phyloP scores from a whole-genome alignment of 2,797 vertebrate species.

The Pangasius mekongensis region DNA sequence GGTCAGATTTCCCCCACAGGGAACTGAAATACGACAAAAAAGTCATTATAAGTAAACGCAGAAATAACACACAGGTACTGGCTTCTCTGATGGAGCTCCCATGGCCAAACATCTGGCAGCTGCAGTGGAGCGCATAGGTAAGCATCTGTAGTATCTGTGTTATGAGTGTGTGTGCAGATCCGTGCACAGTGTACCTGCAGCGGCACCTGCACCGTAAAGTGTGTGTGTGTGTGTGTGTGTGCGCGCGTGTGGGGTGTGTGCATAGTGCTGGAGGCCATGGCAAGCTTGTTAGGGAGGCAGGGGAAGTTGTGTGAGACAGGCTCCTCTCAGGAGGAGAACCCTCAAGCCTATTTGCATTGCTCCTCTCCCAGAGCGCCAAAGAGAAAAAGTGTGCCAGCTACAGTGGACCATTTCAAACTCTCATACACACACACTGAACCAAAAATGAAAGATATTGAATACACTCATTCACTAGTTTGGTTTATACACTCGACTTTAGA shows the following conservation, averaged over 20 bases:
- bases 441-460: neutral
- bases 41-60: conserved; percentile 57
- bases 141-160: conserved; percentile 48
- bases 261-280: conserved; percentile 41
- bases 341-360: conserved; percentile 35
- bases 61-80: conserved; percentile 42
- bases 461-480: neutral
- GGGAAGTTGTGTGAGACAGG: conserved; percentile 40
- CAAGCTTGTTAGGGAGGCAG: conserved; percentile 52
- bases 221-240: conserved; percentile 34
- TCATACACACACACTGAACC: neutral
- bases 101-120: conserved; percentile 55
- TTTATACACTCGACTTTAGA: neutral
- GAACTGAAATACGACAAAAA: conserved; percentile 77
- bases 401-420: conserved; percentile 23
- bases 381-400: conserved; percentile 37
- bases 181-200: conserved; percentile 25
- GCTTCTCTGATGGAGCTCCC: conserved; percentile 34
- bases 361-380: conserved; percentile 29
- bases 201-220: conserved; percentile 37
- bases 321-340: conserved; percentile 41
- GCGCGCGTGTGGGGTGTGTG: neutral
- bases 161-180: conserved; percentile 17
- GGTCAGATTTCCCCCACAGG: conserved; percentile 94
- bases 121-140: conserved; percentile 47